Percentiles rank a stretch among this genome's conserved stretches.
phyloP scores from a whole-genome alignment of 2,888 invertebrate genomes.

The Andrena trimmerana region DNA sequence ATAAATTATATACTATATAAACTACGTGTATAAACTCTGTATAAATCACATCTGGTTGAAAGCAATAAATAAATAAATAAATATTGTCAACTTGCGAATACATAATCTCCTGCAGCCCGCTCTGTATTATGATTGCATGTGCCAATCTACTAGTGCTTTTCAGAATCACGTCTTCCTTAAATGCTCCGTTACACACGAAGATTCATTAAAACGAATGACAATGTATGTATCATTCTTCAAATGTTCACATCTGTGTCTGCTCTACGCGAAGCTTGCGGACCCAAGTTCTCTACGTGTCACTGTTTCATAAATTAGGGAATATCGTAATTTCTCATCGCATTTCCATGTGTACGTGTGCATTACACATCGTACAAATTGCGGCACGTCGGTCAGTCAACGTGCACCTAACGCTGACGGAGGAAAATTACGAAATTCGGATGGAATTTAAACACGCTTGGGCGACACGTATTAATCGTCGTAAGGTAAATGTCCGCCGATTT shows the following conservation, averaged over 20 bases:
- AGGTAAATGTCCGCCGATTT: slow-evolving; percentile 27
- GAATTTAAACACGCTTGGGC: slow-evolving; percentile 48
- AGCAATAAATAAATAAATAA: too few relatives aligned
- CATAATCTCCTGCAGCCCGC: background rate
- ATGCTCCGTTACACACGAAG: background rate
- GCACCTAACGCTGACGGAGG: slow-evolving; percentile 41
- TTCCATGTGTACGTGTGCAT: slow-evolving; percentile 14
- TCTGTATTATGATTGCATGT: too few relatives aligned
- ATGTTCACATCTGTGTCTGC: background rate
- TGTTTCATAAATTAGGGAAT: slow-evolving; percentile 37
- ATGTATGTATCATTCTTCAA: background rate
- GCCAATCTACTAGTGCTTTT: background rate
- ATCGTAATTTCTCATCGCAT: slow-evolving; percentile 39
- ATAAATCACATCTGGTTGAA: too few relatives aligned
- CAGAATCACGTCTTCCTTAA: background rate
- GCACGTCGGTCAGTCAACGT: slow-evolving; percentile 25
- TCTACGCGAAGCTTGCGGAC: background rate
- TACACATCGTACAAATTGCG: slow-evolving; percentile 40
- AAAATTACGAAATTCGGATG: slow-evolving; percentile 55
- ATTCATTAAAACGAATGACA: background rate
- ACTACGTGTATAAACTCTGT: too few relatives aligned
- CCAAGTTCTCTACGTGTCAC: slow-evolving; percentile 13
- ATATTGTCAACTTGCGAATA: background rate
- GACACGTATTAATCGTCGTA: slow-evolving; percentile 49
- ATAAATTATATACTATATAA: too few relatives aligned